These are phyloP conservation scores for Cydia pomonella DNA, from an alignment of 1,140 invertebrate species.

Conservation along the genomic window DNA sequence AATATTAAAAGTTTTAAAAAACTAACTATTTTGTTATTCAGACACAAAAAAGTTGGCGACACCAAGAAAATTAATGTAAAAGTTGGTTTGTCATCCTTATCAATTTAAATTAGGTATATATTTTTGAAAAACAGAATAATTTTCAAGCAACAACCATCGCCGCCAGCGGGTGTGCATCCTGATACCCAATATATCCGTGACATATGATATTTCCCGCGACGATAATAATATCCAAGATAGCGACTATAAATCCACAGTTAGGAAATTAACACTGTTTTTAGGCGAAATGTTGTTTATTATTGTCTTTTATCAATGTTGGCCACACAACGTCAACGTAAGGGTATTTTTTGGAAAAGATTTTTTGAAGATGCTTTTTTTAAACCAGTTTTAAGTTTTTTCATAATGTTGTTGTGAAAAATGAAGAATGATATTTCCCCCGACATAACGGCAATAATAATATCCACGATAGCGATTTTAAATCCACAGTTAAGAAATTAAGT, in stretches of 20 bases:
- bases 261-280: conserved; percentile 16
- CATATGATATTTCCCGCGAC: conserved; percentile 33
- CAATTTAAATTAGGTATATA: no score
- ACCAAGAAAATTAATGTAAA: no score
- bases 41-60: no score
- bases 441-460: not conserved
- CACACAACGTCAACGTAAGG: not conserved
- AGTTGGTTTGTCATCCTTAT: no score
- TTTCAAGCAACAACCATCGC: no score
- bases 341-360: not conserved
- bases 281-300: not conserved
- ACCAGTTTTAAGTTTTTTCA: no score
- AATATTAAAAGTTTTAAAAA: no score
- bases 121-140: no score
- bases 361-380: no score
- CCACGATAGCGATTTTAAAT: conserved; percentile 1
- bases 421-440: no score
- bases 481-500: not conserved
- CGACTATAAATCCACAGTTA: not conserved
- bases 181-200: conserved; percentile 34
- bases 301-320: not conserved
- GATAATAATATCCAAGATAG: not conserved
- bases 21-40: no score
- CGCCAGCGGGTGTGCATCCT: conserved; percentile 34
- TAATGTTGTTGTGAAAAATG: no score